Base-by-base conservation (phyloP, 30 jellyfish, hydroid and myxozoan genomes). In the Turritopsis dohrnii region DNA sequence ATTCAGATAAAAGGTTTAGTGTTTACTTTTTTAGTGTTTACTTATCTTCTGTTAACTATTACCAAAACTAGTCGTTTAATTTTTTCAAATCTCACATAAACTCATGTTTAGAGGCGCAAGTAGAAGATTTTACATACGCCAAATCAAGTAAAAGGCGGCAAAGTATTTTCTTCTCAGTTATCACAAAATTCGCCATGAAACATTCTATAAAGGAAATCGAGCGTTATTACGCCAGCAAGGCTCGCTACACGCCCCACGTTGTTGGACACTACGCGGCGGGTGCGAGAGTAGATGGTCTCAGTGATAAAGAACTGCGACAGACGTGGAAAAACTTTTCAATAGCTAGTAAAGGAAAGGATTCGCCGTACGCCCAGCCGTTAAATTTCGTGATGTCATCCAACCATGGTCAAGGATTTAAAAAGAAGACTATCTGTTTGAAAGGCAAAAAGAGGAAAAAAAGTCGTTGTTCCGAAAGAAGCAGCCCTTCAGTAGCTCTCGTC, bases 151-250 rank as follows among this genome's bases (percentile, higher is more conserved):
- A 65, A 31, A 26, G 90, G 82, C 90, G 90, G 19, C 90, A 84
- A 52, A 84, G 90, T 81, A 75, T 84, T 54, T 84, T 84, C 85
- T 84, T 84, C 65, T 84, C 90, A 3, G 90, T 84, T 0, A 84
- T 84, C 65, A 84, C 90, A 19, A 84, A 84, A 54, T 84, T 84
- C 65, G 90, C 90, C 74, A 84, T 84, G 86, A 71, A 84, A 54
- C 90, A 84, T 54, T 84, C 90, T 21, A 29, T 84, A 18, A 53
- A 71, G 21, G 90, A 84, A 84, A 84, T 84, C 21, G 90, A 84
- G 52, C 53, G 89, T 54, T 84, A 84, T 65, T 81, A 81, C 83
- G 88, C 88, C 24, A 81, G 88, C 84, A 81, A 81, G 41, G 88
- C 84, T 1, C 52, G 84, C 21, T 65, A 65, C 30, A 26, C 74